A percentile compares a stretch with the other conserved stretches of the same genome.
Conservation (phyloP, 2,797 vertebrate species). For the Enteromius paludinosus region DNA sequence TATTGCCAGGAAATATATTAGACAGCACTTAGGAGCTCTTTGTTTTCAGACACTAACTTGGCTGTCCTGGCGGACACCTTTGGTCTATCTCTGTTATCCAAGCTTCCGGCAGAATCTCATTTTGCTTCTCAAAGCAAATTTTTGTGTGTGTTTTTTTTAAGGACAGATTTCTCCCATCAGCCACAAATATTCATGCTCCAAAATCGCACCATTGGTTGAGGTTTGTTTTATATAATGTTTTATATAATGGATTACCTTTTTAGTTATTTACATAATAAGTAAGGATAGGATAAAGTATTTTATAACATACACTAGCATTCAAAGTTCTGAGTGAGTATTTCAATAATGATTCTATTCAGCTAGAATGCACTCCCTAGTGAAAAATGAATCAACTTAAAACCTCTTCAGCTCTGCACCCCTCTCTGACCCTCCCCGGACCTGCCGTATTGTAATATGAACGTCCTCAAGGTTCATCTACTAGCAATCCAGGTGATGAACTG, state of each 20-base stretch:
- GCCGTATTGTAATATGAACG: neutral
- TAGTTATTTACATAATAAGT: neutral
- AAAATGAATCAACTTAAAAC: too few relatives aligned
- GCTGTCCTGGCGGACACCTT: constrained; percentile 22
- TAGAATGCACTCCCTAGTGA: neutral
- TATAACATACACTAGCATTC: neutral
- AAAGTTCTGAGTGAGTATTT: neutral
- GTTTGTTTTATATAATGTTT: too few relatives aligned
- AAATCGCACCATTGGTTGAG: neutral
- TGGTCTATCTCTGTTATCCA: neutral
- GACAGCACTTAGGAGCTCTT: constrained; percentile 13
- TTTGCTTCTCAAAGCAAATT: neutral
- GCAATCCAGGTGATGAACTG: constrained; percentile 1
- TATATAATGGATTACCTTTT: neutral
- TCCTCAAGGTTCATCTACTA: neutral
- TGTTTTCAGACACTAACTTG: constrained; percentile 6
- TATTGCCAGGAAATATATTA: constrained; percentile 34
- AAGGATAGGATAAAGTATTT: neutral
- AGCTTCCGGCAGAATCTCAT: neutral
- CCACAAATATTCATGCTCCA: neutral
- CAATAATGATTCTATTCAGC: neutral
- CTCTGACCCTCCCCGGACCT: too few relatives aligned
- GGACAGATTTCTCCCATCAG: neutral
- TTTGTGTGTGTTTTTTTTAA: neutral
- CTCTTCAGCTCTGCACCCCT: too few relatives aligned